Conservation (phyloP, 2,888 invertebrate genomes). For the Trichopria drosophilae region DNA sequence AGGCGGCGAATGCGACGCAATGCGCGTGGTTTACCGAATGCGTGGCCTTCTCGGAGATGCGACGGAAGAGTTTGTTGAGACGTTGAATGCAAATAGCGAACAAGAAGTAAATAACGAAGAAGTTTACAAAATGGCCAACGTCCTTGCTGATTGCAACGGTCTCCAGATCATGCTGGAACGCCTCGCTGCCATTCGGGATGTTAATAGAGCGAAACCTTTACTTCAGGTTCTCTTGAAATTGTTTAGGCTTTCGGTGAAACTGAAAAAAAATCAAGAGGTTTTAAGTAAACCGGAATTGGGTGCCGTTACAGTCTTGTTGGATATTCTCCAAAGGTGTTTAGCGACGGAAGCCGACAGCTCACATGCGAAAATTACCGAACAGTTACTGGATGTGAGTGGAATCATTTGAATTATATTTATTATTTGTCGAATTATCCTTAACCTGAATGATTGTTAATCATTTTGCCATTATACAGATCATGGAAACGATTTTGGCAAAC, state of each 20-base stretch:
- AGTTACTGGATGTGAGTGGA: slow-evolving; percentile 74
- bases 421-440: slow-evolving; percentile 1
- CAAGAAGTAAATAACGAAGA: slow-evolving; percentile 93
- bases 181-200: slow-evolving; percentile 81
- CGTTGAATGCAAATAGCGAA: slow-evolving; percentile 80
- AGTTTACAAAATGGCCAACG: slow-evolving; percentile 87
- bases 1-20: slow-evolving; percentile 89
- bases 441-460: too few species aligned
- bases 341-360: slow-evolving; percentile 69
- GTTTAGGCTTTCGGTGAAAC: slow-evolving; percentile 87
- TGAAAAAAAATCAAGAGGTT: slow-evolving; percentile 84
- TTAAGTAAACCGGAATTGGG: slow-evolving; percentile 83
- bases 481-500: slow-evolving; percentile 91
- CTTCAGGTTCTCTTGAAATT: slow-evolving; percentile 88
- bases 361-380: slow-evolving; percentile 82
- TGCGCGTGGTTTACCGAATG: slow-evolving; percentile 98
- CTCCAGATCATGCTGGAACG: slow-evolving; percentile 82
- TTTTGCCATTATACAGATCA: slow-evolving; percentile 65
- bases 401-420: slow-evolving; percentile 1
- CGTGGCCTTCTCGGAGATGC: slow-evolving; percentile 96
- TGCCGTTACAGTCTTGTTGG: slow-evolving; percentile 80
- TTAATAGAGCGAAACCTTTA: slow-evolving; percentile 83
- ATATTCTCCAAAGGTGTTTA: slow-evolving; percentile 78
- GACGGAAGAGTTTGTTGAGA: slow-evolving; percentile 98
- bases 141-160: slow-evolving; percentile 79